Evolutionary conservation across 2,888 invertebrate species (phyloP), one percentile per base, ranked within the genome.

Genomic region (Petrophora chlorosata): DNA sequence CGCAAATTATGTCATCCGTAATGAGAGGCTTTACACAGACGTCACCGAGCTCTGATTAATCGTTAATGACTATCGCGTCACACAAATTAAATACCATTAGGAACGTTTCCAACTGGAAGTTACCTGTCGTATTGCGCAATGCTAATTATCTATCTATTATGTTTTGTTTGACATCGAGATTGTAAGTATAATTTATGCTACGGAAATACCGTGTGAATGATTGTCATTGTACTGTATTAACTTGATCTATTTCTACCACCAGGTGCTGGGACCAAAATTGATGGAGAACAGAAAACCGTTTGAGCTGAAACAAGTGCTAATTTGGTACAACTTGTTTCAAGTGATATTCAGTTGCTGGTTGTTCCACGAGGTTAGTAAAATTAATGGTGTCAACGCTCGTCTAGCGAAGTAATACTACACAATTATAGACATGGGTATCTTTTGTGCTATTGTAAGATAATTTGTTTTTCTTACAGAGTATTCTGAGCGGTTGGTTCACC

Each of bases 251-350:
- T 33, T 54, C 53, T 26, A 59, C 76, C 74, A 1, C 28, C 78
- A 93, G 93, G 91, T 94, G 45, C 68, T 94, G 51, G 97, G 97
- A 1, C 97, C 97, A 22, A 93, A 92, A 69, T 74, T 96, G 16
- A 98, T 98, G 98, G 94, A 94, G 74, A 94, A 96, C 81, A 92
- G 97, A 74, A 94, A 96, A 85, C 95, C 98, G 0, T 94, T 94
- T 64, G 92, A 96, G 65, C 87, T 98, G 36, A 93, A 94, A 58
- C 92, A 91, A 62, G 82, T 95, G 16, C 91, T 98, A 66, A 93
- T 98, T 56, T 92, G 93, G 67, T 98, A 98, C 83, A 98, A 98
- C 85, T 91, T 95, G 40, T 91, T 94, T 55, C 97, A 98, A 94
- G 95, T 96, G 5, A 57, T 94, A 49, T 92, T 96, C 70, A 95